These are phyloP conservation scores for Melanotus villosus DNA, from an alignment of 2,888 invertebrate genomes.

Conservation along the genomic window DNA sequence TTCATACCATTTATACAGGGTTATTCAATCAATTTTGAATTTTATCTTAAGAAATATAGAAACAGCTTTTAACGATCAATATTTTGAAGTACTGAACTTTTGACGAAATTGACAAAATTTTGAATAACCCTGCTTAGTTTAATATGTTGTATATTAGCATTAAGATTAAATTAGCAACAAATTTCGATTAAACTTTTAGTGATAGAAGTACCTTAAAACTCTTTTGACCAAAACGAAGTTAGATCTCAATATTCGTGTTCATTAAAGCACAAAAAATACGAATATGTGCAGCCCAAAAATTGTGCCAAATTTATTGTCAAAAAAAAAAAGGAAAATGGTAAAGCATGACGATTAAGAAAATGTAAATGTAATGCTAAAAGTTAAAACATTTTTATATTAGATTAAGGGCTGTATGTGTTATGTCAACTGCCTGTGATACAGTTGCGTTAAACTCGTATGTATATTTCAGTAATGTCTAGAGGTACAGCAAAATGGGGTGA, in stretches of 20 bases:
- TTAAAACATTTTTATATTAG: neutral
- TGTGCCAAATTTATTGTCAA: slow-evolving; percentile 35
- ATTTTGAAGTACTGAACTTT: too few species aligned
- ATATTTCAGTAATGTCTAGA: neutral
- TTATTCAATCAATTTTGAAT: too few species aligned
- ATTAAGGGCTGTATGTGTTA: slow-evolving; percentile 3
- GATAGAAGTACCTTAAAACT: slow-evolving; percentile 34
- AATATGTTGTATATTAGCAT: too few species aligned
- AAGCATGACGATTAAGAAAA: too few species aligned
- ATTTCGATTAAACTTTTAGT: slow-evolving; percentile 14
- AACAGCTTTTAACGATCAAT: too few species aligned
- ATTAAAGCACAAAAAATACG: slow-evolving; percentile 10
- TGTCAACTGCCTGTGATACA: slow-evolving; percentile 33
- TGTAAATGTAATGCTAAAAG: too few species aligned
- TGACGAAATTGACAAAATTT: too few species aligned
- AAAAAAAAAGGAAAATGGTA: neutral
- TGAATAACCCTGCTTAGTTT: too few species aligned
- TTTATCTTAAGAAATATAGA: too few species aligned
- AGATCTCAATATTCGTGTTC: slow-evolving; percentile 39
- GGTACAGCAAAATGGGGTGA: neutral
- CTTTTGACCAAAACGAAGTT: slow-evolving; percentile 40
- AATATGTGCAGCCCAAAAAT: slow-evolving; percentile 23
- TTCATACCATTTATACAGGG: too few species aligned
- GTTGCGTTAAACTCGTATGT: slow-evolving; percentile 19
- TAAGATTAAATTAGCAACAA: neutral